Conservation (phyloP, 2,888 invertebrate genomes). For the Amblyjoppa fuscipennis region DNA sequence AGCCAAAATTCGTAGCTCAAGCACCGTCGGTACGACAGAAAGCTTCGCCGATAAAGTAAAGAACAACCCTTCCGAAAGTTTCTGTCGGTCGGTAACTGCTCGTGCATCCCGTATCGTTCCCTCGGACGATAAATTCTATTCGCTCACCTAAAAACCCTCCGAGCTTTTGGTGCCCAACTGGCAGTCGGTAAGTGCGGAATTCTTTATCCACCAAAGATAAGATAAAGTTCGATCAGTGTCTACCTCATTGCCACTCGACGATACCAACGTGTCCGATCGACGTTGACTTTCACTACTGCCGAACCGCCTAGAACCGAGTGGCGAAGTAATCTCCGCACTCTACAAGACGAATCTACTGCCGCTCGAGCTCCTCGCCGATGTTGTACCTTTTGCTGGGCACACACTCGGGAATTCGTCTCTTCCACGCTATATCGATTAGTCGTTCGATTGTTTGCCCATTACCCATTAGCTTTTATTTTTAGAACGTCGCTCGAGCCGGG, state of each 20-base stretch:
- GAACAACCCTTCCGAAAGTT: not conserved
- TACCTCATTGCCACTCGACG: not conserved
- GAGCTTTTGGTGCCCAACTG: not conserved
- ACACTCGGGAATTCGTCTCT: conserved; percentile 41
- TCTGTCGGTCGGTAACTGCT: conserved; percentile 6
- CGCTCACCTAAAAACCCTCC: not conserved
- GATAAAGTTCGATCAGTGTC: not conserved
- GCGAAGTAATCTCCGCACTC: conserved; percentile 1
- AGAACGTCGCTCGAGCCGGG: conserved; percentile 67
- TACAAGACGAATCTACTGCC: conserved; percentile 9
- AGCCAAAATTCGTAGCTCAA: not conserved
- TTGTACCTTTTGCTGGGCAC: conserved; percentile 30
- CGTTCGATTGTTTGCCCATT: conserved; percentile 80
- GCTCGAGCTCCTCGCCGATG: conserved; percentile 6
- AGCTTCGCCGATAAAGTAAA: not conserved
- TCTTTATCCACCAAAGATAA: not conserved
- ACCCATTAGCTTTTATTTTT: conserved; percentile 78
- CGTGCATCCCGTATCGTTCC: not conserved
- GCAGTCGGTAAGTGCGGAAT: not conserved
- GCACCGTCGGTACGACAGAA: not conserved
- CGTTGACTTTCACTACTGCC: conserved; percentile 2
- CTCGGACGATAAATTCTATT: not conserved
- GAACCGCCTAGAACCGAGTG: not conserved
- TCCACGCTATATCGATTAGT: conserved; percentile 77
- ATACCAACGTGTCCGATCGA: not conserved